Evolutionary conservation across 2,113 vertebrate genomes (phyloP).

Genomic region (Microcebus ravelobensis): DNA sequence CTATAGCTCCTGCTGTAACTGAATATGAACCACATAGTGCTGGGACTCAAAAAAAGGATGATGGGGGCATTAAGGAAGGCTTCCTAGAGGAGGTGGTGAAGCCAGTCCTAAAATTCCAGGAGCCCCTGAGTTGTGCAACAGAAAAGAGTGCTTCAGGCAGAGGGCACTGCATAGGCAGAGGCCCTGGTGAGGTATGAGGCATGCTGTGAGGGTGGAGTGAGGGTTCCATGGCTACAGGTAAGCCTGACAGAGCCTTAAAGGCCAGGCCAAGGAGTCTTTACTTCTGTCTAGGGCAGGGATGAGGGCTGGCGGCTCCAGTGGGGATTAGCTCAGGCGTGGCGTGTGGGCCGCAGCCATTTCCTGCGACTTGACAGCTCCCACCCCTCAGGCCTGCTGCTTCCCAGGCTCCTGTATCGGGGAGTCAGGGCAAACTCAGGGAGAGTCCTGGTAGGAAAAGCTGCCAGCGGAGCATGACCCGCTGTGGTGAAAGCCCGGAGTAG

Average conservation of each 20-base stretch:
- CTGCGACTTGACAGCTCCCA: neutral
- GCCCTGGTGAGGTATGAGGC: neutral
- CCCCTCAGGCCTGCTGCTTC: neutral
- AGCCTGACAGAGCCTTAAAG: neutral
- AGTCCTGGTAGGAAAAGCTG: neutral
- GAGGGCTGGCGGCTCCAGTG: neutral
- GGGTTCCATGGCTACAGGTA: neutral
- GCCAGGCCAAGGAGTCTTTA: neutral
- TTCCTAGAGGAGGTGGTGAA: constrained; percentile 20
- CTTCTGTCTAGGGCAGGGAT: neutral
- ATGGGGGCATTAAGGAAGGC: neutral
- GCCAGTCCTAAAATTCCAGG: neutral
- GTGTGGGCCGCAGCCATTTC: neutral
- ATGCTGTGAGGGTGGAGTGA: neutral
- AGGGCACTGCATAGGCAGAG: neutral
- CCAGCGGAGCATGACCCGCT: neutral
- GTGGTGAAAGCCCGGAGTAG: neutral
- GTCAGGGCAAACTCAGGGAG: neutral
- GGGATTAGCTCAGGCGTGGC: neutral
- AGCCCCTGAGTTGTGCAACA: neutral
- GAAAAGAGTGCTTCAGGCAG: neutral
- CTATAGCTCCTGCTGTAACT: neutral
- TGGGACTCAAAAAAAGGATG: neutral
- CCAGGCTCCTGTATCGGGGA: neutral
- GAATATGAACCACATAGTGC: neutral